These are phyloP conservation scores for Sylvia borin DNA, from an alignment of 2,797 vertebrate genomes.

Conservation along the genomic window DNA sequence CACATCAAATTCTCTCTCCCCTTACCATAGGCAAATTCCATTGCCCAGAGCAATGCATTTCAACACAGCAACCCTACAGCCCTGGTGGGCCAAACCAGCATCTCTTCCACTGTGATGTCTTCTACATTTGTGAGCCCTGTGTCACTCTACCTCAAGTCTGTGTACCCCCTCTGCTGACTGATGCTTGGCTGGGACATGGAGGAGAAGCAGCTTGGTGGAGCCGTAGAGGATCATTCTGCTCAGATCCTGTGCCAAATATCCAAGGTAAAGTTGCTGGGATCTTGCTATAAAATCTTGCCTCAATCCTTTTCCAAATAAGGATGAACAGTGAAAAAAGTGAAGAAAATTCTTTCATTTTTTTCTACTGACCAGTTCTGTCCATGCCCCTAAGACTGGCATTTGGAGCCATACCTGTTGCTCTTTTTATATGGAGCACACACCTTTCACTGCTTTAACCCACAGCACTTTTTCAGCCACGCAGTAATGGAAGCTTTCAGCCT, in stretches of 20 bases:
- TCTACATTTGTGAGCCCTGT: background rate
- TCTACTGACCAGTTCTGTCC: background rate
- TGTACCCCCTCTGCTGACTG: background rate
- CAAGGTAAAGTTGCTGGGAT: background rate
- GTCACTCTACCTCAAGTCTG: background rate
- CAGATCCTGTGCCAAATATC: background rate
- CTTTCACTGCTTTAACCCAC: background rate
- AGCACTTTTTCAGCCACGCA: background rate
- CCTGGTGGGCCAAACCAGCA: background rate
- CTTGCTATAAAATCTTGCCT: background rate
- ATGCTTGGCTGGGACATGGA: background rate
- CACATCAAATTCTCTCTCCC: background rate
- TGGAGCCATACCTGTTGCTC: background rate
- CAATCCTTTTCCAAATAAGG: background rate
- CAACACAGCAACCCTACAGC: background rate
- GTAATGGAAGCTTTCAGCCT: constrained; percentile 1
- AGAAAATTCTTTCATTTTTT: background rate
- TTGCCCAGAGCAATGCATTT: background rate
- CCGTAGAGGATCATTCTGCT: background rate
- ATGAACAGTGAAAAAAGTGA: background rate
- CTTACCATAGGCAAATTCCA: background rate
- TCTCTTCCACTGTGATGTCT: background rate
- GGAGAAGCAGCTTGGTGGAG: background rate
- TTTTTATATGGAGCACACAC: background rate
- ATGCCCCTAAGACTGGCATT: background rate